Percentiles rank a stretch among this genome's conserved stretches.
Evolutionary conservation across 2,888 invertebrate genomes (phyloP).

Genomic region (Sinohyriopsis cumingii): DNA sequence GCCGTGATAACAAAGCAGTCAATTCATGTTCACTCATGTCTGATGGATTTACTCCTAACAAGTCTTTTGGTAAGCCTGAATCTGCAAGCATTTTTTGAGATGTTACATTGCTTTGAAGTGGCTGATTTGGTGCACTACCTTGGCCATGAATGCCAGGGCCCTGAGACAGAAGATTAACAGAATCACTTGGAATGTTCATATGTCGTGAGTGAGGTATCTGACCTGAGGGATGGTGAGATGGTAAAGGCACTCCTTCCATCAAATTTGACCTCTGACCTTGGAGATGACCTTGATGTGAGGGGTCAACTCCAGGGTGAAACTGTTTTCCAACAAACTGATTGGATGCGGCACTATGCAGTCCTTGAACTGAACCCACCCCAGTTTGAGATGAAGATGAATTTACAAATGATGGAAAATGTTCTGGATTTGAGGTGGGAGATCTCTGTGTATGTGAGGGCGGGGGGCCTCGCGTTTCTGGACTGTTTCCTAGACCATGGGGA

Average conservation of each 20-base stretch:
- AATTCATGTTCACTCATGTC: slow-evolving; percentile 81
- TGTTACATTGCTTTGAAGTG: slow-evolving; percentile 10
- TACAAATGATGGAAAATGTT: slow-evolving; percentile 29
- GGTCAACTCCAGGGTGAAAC: slow-evolving; percentile 35
- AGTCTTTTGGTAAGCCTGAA: slow-evolving; percentile 31
- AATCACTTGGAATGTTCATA: slow-evolving; percentile 41
- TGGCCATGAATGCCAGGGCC: background rate
- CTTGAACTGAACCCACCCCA: too few species aligned
- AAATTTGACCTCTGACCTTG: slow-evolving; percentile 18
- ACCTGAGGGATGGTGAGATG: slow-evolving; percentile 28
- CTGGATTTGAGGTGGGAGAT: slow-evolving; percentile 24
- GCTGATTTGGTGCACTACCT: slow-evolving; percentile 9
- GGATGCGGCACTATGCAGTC: too few species aligned
- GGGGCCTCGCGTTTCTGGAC: slow-evolving; percentile 27
- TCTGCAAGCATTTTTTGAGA: slow-evolving; percentile 15
- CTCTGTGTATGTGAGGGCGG: slow-evolving; percentile 31
- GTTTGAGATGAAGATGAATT: background rate
- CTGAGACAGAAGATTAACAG: slow-evolving; percentile 1
- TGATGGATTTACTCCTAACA: slow-evolving; percentile 36
- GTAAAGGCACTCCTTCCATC: slow-evolving; percentile 34
- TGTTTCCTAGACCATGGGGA: slow-evolving; percentile 22
- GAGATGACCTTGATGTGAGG: slow-evolving; percentile 20
- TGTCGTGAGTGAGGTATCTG: slow-evolving; percentile 27
- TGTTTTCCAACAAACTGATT: slow-evolving; percentile 15
- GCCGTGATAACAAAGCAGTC: slow-evolving; percentile 82